Percentiles rank a stretch among this genome's conserved stretches.
Conservation (phyloP, 2,113 vertebrate genomes). For the Corvus cornix region DNA sequence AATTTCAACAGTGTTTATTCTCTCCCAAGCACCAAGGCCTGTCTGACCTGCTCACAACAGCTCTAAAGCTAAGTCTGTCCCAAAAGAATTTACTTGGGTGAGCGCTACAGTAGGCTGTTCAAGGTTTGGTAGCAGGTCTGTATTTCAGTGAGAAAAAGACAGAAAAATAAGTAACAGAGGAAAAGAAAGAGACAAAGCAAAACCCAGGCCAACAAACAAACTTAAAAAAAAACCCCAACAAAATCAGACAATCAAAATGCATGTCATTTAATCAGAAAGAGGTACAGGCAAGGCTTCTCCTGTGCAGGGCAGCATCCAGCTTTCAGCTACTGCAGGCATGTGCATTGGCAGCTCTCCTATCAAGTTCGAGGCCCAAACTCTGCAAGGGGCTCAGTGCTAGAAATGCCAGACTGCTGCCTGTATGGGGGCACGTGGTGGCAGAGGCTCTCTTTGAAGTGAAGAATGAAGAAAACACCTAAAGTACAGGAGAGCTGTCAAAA, state of each 20-base stretch:
- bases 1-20: conserved; percentile 15
- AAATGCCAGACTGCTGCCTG: not conserved
- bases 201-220: not conserved
- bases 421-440: rapidly evolving
- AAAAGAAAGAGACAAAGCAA: not conserved
- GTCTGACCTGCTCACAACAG: not conserved
- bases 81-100: not conserved
- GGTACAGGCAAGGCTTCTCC: not conserved
- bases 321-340: not conserved
- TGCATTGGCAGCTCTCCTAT: not conserved
- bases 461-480: not conserved
- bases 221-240: rapidly evolving
- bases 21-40: not conserved
- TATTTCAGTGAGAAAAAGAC: not conserved
- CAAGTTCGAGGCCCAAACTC: not conserved
- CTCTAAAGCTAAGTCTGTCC: not conserved
- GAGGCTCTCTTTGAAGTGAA: not conserved
- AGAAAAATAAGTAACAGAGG: not conserved
- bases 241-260: not conserved
- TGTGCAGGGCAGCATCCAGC: not conserved
- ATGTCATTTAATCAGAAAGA: not conserved
- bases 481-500: not conserved
- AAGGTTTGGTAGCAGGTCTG: not conserved
- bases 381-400: rapidly evolving
- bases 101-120: not conserved